Base-by-base conservation (phyloP, 2,797 vertebrate species). In the Pteropus rufus region DNA sequence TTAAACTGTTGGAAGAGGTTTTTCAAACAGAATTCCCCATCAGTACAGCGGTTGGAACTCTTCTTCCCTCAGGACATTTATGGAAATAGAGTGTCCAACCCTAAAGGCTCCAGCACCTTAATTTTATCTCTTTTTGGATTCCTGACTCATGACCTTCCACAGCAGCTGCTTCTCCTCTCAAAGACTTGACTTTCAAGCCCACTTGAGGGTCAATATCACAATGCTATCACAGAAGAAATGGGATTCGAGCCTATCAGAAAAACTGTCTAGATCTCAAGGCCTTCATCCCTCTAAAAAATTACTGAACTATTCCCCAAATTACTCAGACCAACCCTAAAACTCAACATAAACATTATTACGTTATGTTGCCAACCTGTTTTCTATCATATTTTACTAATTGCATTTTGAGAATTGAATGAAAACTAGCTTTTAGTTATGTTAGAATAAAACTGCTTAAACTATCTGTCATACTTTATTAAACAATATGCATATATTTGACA, bases 361-460 rank as follows among this genome's bases (percentile, higher is more conserved):
- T 64, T 79, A 81, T 29, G 60, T 26, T 69, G 36, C 44, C 70
- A 91, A 62, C 65, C 41, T 52, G 24, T 21, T 95, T 95, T 58
- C 73, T 62, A 89, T 41, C 24, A 76, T 82, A 80, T 83, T 72
- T 83, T 31, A 92, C 15, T 89, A 89, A 80, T 41, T 86, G n/a
- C 54, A 46, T 75, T 91, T 96, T 91, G 89, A 36, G 44, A 65
- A 79, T 23, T 85, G 41, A 86, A 72, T 79, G 41, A 67, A 93
- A 96, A 92, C 82, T 26, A 60, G 54, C 67, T 64, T 82, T 62
- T 24, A 70, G 5, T 89, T 91, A 49, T 29, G 31, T 77, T 56
- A 54, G 65, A 95, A 94, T 62, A 90, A 94, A 95, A 88, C 21
- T 67, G 60, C 29, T 91, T 49, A 62, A 86, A 54, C 23, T 16